phyloP scores from a whole-genome alignment of 2,797 vertebrate genomes.

The Pelochelys cantorii region DNA sequence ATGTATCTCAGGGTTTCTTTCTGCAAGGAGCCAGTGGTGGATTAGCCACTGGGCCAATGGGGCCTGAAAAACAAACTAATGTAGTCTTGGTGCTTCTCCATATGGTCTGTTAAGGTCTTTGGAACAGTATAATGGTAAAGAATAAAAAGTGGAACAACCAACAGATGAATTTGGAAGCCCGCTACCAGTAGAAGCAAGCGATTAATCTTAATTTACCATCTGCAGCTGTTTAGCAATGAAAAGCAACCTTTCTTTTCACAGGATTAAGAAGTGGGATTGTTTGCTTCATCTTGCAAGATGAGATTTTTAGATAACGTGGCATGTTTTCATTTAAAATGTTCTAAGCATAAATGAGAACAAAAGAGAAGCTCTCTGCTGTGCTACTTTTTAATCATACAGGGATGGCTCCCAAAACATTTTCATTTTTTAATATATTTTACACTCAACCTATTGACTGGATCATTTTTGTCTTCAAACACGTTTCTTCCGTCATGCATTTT shows the following conservation, averaged over 20 bases:
- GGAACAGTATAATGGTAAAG: neutral
- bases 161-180: slow-evolving; percentile 44
- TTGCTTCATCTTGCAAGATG: slow-evolving; percentile 31
- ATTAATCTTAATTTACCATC: slow-evolving; percentile 48
- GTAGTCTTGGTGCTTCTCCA: no score
- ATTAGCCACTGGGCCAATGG: no score
- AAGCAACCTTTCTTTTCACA: slow-evolving; percentile 35
- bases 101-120: no score
- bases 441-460: neutral
- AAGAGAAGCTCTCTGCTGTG: no score
- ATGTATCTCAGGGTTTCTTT: neutral
- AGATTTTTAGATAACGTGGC: slow-evolving; percentile 20
- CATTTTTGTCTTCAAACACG: neutral
- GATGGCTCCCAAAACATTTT: neutral
- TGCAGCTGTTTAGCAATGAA: slow-evolving; percentile 36
- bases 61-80: no score
- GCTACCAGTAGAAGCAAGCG: slow-evolving; percentile 38
- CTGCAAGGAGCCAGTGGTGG: neutral
- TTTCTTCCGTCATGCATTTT: neutral
- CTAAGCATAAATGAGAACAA: neutral
- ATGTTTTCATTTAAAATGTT: neutral
- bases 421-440: neutral
- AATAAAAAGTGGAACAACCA: neutral
- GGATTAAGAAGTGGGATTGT: slow-evolving; percentile 19
- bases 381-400: neutral